These are phyloP conservation scores for Astyanax mexicanus DNA, from an alignment of 2,797 vertebrate species.

Conservation along the genomic window DNA sequence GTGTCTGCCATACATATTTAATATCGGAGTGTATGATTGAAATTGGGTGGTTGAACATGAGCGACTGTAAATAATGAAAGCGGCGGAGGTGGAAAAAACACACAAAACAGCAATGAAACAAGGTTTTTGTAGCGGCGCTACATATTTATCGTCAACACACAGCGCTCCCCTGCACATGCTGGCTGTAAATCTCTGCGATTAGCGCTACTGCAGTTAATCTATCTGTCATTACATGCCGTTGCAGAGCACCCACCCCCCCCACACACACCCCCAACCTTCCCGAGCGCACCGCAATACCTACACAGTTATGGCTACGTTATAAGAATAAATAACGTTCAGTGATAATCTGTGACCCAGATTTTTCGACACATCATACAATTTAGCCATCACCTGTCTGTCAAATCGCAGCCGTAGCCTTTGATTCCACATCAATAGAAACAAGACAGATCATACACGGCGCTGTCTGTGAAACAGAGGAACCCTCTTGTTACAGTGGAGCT, in stretches of 20 bases:
- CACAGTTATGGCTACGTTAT: constrained; percentile 22
- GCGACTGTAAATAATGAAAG: constrained; percentile 71
- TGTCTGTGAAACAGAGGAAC: constrained; percentile 51
- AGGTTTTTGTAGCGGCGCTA: constrained; percentile 73
- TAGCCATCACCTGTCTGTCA: constrained; percentile 59
- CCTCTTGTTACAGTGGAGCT: constrained; percentile 40
- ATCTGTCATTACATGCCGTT: constrained; percentile 22
- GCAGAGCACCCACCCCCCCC: background rate
- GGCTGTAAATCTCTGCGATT: constrained; percentile 61
- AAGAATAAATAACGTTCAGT: constrained; percentile 38
- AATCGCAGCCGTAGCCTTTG: constrained; percentile 48
- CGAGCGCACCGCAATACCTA: constrained; percentile 23
- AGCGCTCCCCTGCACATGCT: constrained; percentile 73
- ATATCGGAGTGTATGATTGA: constrained; percentile 60
- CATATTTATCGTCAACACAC: constrained; percentile 72
- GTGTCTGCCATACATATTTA: constrained; percentile 54
- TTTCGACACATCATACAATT: constrained; percentile 34
- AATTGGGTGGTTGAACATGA: constrained; percentile 56
- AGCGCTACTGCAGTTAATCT: constrained; percentile 27
- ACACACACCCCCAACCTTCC: too few species aligned
- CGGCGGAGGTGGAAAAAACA: constrained; percentile 78
- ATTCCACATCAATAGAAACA: constrained; percentile 64
- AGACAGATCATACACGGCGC: constrained; percentile 55
- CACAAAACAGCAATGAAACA: constrained; percentile 79
- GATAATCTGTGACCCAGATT: constrained; percentile 59